Base-by-base conservation (phyloP, 1,140 invertebrate genomes). In the Oedothorax gibbosus region DNA sequence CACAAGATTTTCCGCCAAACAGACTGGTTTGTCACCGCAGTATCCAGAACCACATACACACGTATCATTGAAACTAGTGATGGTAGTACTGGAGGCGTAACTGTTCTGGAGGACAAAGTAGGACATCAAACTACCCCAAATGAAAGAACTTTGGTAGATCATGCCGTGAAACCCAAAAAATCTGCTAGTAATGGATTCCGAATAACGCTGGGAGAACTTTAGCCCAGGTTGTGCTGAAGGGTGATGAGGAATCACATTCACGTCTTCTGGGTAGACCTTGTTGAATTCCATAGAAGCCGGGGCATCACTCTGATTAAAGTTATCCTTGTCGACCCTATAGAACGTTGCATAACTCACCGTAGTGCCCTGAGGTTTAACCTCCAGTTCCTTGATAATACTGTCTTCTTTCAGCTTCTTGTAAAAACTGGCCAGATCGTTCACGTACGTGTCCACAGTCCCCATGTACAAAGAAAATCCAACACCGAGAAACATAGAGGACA, bases 141-240 rank as follows among this genome's bases (percentile, higher is more conserved):
- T 93, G 90, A 97, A 95, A 85, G 97, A 95, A 0, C 96, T 95
- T 89, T 99, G 98, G 94, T 97, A 98, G 83, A 97, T 94, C 85
- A 98, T 93, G 91, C 99, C 99, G 93, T 99, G 99, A 92, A 98
- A 96, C 50, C 98, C 98, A 90, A 99, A 99, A 92, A 99, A 98
- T 87, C 96, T 90, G 57, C 97, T 96, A 83, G 99, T 95, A 86
- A 98, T 96, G 10, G 95, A 35, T 35, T 75, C 51, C 7, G 50
- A 35, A 35, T 35, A 35, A 35, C 35, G 35, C 35, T 35, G 1
- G 35, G 56, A 57, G 56, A 20, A 20, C 49, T 10, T n/a, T 57
- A 35, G 10, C 18, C 7, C 35, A 11, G 20, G 51, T 4, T 18
- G 8, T 10, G n/a, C 53, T 9, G 9, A 18, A 8, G 14, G 50